These are phyloP conservation scores for Papilio helenus DNA, from an alignment of 1,140 invertebrate species.

Conservation along the genomic window DNA sequence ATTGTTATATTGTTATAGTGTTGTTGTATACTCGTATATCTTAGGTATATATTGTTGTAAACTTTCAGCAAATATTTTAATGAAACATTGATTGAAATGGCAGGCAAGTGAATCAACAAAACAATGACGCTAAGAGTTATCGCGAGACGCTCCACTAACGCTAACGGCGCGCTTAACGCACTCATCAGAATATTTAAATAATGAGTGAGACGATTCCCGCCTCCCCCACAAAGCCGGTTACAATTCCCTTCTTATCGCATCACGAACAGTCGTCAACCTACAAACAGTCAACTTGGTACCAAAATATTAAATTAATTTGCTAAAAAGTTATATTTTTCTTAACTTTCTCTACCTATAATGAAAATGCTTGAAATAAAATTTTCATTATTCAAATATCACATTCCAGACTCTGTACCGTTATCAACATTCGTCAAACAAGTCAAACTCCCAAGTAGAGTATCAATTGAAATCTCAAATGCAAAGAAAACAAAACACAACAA, in stretches of 20 bases:
- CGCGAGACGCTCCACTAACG: slow-evolving; percentile 64
- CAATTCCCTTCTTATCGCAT: slow-evolving; percentile 72
- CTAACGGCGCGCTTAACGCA: slow-evolving; percentile 66
- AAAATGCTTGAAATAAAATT: neutral
- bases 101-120: slow-evolving; percentile 67
- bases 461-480: neutral
- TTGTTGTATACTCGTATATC: too few relatives aligned
- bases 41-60: neutral
- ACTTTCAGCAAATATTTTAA: neutral
- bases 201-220: slow-evolving; percentile 56
- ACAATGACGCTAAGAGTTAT: slow-evolving; percentile 68
- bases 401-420: neutral
- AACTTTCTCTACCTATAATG: neutral
- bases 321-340: neutral
- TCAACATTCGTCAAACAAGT: neutral
- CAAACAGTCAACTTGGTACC: slow-evolving; percentile 22
- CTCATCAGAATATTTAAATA: slow-evolving; percentile 77
- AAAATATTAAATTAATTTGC: neutral
- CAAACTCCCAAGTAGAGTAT: neutral
- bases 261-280: slow-evolving; percentile 66
- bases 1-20: too few relatives aligned
- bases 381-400: neutral
- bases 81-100: neutral
- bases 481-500: slow-evolving; percentile 10
- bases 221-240: slow-evolving; percentile 60